A percentile compares a stretch with the other conserved stretches of the same genome.
These are phyloP conservation scores for Umimayanthus kanabou DNA, from an alignment of 92 coral and sea anemone genomes.

Conservation along the genomic window DNA sequence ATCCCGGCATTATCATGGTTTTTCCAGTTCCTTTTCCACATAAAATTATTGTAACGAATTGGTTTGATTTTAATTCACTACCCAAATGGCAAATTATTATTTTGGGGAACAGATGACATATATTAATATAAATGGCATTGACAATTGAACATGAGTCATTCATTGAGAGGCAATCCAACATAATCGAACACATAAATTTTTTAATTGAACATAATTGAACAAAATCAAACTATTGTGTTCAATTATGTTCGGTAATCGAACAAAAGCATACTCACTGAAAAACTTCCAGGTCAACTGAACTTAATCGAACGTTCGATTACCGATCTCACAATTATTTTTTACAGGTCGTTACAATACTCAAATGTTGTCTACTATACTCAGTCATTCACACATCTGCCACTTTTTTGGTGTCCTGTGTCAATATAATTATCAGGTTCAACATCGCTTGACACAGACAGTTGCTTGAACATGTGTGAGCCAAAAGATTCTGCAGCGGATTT, in stretches of 20 bases:
- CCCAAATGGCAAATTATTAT: no score
- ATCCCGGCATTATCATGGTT: no score
- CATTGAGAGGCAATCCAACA: background rate
- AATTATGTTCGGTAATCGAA: background rate
- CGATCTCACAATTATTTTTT: background rate
- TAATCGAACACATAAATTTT: background rate
- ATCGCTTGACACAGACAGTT: constrained; percentile 1
- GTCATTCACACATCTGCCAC: background rate
- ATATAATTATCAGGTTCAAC: constrained; percentile 10
- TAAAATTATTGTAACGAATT: no score
- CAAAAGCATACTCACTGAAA: background rate
- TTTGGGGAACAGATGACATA: no score
- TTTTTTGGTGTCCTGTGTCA: constrained; percentile 7
- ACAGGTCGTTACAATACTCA: background rate
- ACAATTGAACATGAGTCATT: no score
- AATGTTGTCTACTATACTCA: constrained; percentile 6
- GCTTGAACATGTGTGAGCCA: background rate
- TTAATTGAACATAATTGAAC: background rate
- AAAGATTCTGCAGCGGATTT: background rate
- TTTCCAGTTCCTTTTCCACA: no score
- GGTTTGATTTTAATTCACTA: no score
- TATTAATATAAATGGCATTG: no score
- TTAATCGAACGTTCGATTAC: background rate
- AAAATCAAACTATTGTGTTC: background rate
- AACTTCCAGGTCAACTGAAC: background rate